Evolutionary conservation across 2,888 invertebrate genomes (phyloP).

Genomic region (Diarsia rubi): DNA sequence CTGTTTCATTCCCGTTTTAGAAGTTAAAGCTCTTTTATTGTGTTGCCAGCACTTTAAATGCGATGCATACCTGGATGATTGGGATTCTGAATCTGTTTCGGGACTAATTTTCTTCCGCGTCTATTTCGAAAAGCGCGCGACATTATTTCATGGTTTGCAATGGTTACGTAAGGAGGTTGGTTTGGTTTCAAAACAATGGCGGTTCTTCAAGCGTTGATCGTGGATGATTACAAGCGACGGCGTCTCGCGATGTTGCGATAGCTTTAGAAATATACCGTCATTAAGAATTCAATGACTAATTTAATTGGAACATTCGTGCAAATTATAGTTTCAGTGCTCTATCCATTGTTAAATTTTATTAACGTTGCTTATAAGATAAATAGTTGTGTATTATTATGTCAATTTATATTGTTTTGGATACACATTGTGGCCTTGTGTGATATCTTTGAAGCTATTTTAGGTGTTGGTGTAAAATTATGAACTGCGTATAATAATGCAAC

Average conservation of each 20-base stretch:
- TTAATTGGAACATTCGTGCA: slow-evolving; percentile 36
- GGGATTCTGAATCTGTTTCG: slow-evolving; percentile 47
- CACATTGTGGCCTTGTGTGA: slow-evolving; percentile 3
- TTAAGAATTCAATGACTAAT: slow-evolving; percentile 40
- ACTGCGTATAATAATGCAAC: background rate
- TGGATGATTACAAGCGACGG: slow-evolving; percentile 44
- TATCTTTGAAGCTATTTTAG: slow-evolving; percentile 20
- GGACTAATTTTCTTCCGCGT: slow-evolving; percentile 58
- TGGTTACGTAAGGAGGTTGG: slow-evolving; percentile 43
- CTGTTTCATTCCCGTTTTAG: slow-evolving; percentile 79
- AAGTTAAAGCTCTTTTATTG: slow-evolving; percentile 76
- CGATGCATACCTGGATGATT: slow-evolving; percentile 48
- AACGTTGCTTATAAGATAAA: background rate
- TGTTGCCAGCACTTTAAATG: slow-evolving; percentile 61
- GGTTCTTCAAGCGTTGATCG: slow-evolving; percentile 53
- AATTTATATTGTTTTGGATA: slow-evolving; percentile 22
- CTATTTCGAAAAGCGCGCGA: slow-evolving; percentile 57
- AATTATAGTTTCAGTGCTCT: slow-evolving; percentile 27
- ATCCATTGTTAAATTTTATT: slow-evolving; percentile 33
- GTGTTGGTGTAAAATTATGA: slow-evolving; percentile 20
- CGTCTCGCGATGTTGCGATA: slow-evolving; percentile 47
- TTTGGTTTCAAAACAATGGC: slow-evolving; percentile 67
- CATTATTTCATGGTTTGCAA: slow-evolving; percentile 57
- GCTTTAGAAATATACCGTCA: slow-evolving; percentile 35
- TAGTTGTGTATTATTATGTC: slow-evolving; percentile 9